Evolutionary conservation across 2,113 vertebrate genomes (phyloP), one percentile per base, ranked within the genome.

Genomic region (Oryzias melastigma): DNA sequence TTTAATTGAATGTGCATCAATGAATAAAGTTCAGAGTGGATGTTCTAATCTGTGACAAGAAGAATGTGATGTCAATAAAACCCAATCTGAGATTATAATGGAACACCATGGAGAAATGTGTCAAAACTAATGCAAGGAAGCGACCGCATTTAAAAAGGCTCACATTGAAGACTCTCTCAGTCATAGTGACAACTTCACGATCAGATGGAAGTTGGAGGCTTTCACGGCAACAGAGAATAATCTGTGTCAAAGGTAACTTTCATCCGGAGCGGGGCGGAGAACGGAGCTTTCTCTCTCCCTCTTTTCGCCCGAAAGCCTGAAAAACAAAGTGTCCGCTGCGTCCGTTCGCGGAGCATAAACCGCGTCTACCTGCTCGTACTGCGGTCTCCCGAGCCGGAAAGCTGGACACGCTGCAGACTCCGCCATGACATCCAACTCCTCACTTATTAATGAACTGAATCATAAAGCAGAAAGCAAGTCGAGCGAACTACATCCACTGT

Each of bases 371-470:
- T 97, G 96, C 78, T 95, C 92, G 78, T 94, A 97, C 50, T 94
- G 93, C 1, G 95, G 85, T 84, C 92, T 94, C 20, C 95, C 96
- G 84, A 98, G 91, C 89, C 91, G 93, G 84, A 98, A 98, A 62
- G 85, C 91, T 13, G 94, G 95, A 57, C 87, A 92, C 2, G 88
- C 91, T 50, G 84, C 83, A 25, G 90, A 83, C 76, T 93, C 94
- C 90, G 91, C 93, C 95, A 96, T 96, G 82, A 92, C 86, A 84
- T 69, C 72, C 7, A 71, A 70, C 75, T 80, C 42, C 69, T 82
- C 73, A 80, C 60, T 86, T 86, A 87, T 89, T 88, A 79, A 90
- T 75, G 66, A 78, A 87, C 16, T 56, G 62, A 68, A 78, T 77
- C 83, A 82, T 75, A 67, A 79, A 58, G 63, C 75, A 73, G 49